Percentiles rank a stretch among this genome's conserved stretches.
Conservation (phyloP, 2,797 vertebrate species). For the Sebastes diploproa region DNA sequence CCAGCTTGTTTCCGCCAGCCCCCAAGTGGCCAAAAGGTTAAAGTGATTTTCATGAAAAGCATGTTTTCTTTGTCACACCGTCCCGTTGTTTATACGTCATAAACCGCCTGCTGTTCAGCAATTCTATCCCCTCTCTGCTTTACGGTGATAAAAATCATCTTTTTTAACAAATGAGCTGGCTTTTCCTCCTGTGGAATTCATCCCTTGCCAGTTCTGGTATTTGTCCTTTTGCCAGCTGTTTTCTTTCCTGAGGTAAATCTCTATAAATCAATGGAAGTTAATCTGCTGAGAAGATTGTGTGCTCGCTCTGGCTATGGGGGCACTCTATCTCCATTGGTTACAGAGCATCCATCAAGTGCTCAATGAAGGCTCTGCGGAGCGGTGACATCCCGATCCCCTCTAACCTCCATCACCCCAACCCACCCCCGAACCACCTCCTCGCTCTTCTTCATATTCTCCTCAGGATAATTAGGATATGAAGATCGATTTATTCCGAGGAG, state of each 20-base stretch:
- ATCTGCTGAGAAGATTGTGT: constrained; percentile 82
- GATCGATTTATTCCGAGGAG: neutral
- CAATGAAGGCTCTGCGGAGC: constrained; percentile 73
- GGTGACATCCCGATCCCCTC: constrained; percentile 67
- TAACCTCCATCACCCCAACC: constrained; percentile 56
- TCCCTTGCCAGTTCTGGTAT: constrained; percentile 71
- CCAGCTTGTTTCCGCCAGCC: neutral
- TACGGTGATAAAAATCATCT: constrained; percentile 38
- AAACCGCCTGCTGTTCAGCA: constrained; percentile 8
- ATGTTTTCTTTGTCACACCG: neutral
- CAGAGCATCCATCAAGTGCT: constrained; percentile 82
- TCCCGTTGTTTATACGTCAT: neutral
- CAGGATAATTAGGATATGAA: constrained; percentile 22
- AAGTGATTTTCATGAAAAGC: neutral
- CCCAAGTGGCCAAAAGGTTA: neutral
- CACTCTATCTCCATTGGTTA: constrained; percentile 82
- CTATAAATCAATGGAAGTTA: constrained; percentile 85
- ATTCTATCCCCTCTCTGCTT: constrained; percentile 29
- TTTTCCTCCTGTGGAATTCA: constrained; percentile 67
- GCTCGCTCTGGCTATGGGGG: constrained; percentile 55
- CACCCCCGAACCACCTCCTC: neutral
- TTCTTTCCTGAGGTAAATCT: constrained; percentile 80
- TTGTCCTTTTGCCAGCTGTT: constrained; percentile 82
- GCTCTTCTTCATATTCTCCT: constrained; percentile 33
- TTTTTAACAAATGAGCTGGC: constrained; percentile 67